phyloP scores from a whole-genome alignment of 2,113 vertebrate genomes.

The Empidonax traillii region DNA sequence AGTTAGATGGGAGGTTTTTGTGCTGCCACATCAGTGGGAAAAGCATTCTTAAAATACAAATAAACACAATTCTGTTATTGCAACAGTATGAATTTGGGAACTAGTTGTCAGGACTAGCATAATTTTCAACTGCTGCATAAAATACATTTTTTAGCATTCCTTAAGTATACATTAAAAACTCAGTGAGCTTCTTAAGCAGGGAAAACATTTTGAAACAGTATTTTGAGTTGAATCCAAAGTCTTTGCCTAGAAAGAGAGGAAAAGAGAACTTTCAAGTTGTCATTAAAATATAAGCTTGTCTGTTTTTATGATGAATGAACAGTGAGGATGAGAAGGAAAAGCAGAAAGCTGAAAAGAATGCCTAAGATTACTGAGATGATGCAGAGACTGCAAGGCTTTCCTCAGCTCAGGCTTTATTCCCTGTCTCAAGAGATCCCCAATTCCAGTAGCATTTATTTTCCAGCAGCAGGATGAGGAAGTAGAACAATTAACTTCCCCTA shows the following conservation, averaged over 20 bases:
- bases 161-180: background rate
- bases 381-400: background rate
- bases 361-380: background rate
- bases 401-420: background rate
- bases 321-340: background rate
- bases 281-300: slow-evolving; percentile 19
- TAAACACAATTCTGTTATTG: background rate
- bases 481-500: background rate
- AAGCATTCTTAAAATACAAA: background rate
- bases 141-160: background rate
- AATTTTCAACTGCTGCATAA: background rate
- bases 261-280: background rate
- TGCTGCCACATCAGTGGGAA: background rate
- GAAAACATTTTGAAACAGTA: background rate
- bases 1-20: background rate
- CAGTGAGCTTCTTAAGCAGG: background rate
- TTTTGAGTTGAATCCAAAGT: background rate
- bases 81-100: background rate
- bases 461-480: background rate
- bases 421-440: background rate
- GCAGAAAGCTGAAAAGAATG: background rate
- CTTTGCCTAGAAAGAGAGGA: background rate
- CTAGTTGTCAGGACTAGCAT: background rate
- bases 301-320: slow-evolving; percentile 28
- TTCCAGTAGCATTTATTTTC: background rate